phyloP scores from a whole-genome alignment of 2,888 invertebrate species.

The Eulithis prunata region DNA sequence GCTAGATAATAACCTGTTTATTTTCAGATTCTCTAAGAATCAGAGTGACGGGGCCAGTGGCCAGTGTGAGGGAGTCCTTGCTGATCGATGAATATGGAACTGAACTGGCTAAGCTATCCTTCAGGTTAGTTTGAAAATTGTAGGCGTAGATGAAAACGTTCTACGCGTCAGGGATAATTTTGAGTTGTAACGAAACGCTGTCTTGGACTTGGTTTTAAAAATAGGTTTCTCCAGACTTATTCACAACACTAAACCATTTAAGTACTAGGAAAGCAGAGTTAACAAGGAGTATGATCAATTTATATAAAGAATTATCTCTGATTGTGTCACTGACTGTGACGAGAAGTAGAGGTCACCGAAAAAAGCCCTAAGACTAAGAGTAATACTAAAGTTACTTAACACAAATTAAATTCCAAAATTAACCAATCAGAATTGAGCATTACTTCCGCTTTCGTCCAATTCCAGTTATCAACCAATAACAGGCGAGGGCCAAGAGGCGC shows the following conservation, averaged over 20 bases:
- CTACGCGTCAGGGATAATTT: too few relatives aligned
- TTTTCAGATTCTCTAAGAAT: slow-evolving; percentile 65
- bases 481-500: slow-evolving; percentile 50
- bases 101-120: slow-evolving; percentile 69
- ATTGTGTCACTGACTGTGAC: too few relatives aligned
- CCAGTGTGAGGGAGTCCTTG: slow-evolving; percentile 70
- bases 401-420: not conserved
- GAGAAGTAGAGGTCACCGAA: too few relatives aligned
- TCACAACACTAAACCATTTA: too few relatives aligned
- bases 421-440: not conserved
- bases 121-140: slow-evolving; percentile 55
- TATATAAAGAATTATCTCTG: too few relatives aligned
- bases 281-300: too few relatives aligned
- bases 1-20: not conserved
- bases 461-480: slow-evolving; percentile 69
- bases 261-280: too few relatives aligned
- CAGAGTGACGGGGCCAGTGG: slow-evolving; percentile 69
- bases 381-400: not conserved
- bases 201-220: too few relatives aligned
- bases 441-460: slow-evolving; percentile 7
- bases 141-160: too few relatives aligned
- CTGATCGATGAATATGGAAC: slow-evolving; percentile 72
- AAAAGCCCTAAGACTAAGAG: too few relatives aligned
- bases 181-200: too few relatives aligned
- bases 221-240: too few relatives aligned